Base-by-base conservation (phyloP, 2,888 invertebrate genomes). In the Epinotia demarniana region DNA sequence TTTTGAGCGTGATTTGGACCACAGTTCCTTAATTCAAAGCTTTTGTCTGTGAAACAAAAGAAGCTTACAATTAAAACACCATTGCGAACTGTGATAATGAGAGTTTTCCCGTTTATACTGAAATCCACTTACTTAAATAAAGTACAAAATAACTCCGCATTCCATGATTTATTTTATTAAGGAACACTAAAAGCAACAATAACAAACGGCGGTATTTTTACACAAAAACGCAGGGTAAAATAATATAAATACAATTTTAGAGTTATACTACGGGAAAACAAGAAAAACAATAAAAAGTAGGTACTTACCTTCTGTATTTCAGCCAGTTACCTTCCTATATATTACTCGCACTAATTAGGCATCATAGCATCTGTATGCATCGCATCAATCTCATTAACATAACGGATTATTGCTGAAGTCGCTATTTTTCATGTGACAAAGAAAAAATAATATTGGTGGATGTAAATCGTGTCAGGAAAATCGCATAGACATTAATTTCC, bases 21-120 rank as follows among this genome's bases (percentile, higher is more conserved):
- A 68, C 76, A 72, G 67, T 71, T 76, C 78, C 79, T 78, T 78
- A 81, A 80, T 79, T 80, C 79, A 64, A 46, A 39, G 75, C 84
- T 81, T 83, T 86, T 86, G 84, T 86, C 79, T 80, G 53, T 66
- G 63, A 80, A 83, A 85, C 85, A 86, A 84, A 76, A 79, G 79
- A 77, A 70, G 33, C 77, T 80, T 79, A 84, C 84, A 86, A 86
- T 86, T 85, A 86, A 85, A 82, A 77, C 76, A 63, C 76, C 81
- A 76, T 80, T 69, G 79, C 79, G 79, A 80, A 81, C 82, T 72
- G 62, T 80, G 80, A 80, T 86, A 86, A 86, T 85, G 85, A 86
- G 84, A 81, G 74, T 78, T 75, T 81, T 82, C 80, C 79, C 76
- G 73, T 78, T 80, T 81, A 79, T 78, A 76, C 78, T 78, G 72